phyloP scores from a whole-genome alignment of 2,797 vertebrate genomes.

The Pangasius macronema region DNA sequence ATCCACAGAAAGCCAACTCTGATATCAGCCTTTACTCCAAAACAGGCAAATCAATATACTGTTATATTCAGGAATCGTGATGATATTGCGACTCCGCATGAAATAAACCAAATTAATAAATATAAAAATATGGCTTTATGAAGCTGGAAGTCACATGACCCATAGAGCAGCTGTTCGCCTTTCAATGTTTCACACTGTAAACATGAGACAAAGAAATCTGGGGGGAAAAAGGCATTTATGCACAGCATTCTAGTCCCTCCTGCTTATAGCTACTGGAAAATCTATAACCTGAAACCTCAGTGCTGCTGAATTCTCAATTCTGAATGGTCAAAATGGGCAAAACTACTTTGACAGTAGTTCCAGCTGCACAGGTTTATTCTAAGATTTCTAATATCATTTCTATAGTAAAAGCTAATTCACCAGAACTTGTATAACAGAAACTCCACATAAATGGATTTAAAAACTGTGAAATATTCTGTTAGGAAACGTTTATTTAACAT shows the following conservation, averaged over 20 bases:
- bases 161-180: not conserved
- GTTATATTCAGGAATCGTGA: not conserved
- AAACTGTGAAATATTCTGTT: not conserved
- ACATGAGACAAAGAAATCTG: not conserved
- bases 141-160: not conserved
- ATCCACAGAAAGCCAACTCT: not conserved
- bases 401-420: not conserved
- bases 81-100: too few species aligned
- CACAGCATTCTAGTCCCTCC: not conserved
- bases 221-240: not conserved
- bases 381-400: not conserved
- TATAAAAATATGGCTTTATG: not conserved
- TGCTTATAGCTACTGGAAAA: not conserved
- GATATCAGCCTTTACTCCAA: constrained; percentile 4
- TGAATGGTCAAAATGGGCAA: not conserved
- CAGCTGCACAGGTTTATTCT: not conserved
- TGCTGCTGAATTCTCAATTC: not conserved
- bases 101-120: not conserved
- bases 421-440: not conserved
- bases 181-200: not conserved
- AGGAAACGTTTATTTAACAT: too few species aligned
- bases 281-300: not conserved
- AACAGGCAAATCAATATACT: not conserved
- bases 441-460: not conserved
- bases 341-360: not conserved